phyloP scores from a whole-genome alignment of 2,888 invertebrate genomes.

The Leptopilina syphax region DNA sequence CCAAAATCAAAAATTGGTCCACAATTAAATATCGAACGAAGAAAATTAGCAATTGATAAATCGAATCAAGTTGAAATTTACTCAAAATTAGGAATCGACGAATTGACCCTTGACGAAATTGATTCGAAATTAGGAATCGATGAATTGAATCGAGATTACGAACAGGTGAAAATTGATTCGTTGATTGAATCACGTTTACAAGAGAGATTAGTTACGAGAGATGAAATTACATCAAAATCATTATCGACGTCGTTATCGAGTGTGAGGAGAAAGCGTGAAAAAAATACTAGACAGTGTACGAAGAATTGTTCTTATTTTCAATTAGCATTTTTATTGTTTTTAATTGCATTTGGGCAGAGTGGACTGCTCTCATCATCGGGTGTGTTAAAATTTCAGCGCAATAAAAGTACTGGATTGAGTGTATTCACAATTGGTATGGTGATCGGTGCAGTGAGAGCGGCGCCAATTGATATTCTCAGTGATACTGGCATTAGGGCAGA shows the following conservation, averaged over 20 bases:
- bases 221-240: neutral
- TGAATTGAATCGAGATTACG: neutral
- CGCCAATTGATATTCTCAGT: slow-evolving; percentile 63
- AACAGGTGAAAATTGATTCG: neutral
- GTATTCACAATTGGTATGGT: slow-evolving; percentile 67
- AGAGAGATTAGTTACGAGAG: neutral
- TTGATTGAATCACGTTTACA: neutral
- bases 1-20: too few species aligned
- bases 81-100: neutral
- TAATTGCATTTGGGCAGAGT: slow-evolving; percentile 66
- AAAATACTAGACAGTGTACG: slow-evolving; percentile 48
- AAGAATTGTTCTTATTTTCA: slow-evolving; percentile 62
- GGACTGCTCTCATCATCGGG: slow-evolving; percentile 60
- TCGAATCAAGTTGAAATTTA: too few species aligned
- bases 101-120: too few species aligned
- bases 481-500: slow-evolving; percentile 80
- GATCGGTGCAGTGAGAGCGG: slow-evolving; percentile 63
- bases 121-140: neutral
- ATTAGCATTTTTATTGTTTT: slow-evolving; percentile 65
- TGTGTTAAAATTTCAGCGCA: slow-evolving; percentile 48
- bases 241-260: neutral
- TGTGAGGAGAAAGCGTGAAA: slow-evolving; percentile 17
- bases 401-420: slow-evolving; percentile 52
- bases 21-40: too few species aligned
- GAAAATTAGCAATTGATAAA: too few species aligned